Evolutionary conservation across 2,888 invertebrate genomes (phyloP), one percentile per base, ranked within the genome.

Genomic region (Hypolimnas misippus): DNA sequence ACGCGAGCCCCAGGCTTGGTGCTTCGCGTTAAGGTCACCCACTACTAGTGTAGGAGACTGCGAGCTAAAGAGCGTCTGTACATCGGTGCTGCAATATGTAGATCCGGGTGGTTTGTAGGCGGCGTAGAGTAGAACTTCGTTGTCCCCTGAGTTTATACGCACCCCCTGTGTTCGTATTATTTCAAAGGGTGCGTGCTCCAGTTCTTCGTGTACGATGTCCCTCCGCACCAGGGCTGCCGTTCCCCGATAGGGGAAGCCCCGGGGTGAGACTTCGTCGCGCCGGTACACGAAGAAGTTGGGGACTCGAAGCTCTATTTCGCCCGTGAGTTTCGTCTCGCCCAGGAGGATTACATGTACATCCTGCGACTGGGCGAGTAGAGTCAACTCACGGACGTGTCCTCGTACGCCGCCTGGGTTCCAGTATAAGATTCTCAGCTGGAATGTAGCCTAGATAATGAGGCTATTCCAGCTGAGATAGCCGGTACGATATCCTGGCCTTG

Each of bases 281-380:
- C 29, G 49, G 29, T 50, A 50, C 49, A 50, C 25, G 29, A 50
- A 29, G 49, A 10, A 50, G 29, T 50, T 50, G 12, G 25, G 49
- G n/a, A 50, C 12, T 4, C 49, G 7, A 25, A 50, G 49, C 49
- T 50, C 49, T 0, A 14, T 8, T 7, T 33, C 10, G 1, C 8
- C 19, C 46, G 19, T 5, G 19, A 46, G 46, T 7, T 46, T 46
- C 0, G 46, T 46, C 46, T 46, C 19, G 46, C 46, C 46, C 46
- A 46, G 46, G 46, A 46, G 46, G 10, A 46, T 46, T 1, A 46
- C 19, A 8, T 46, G 46, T 2, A 19, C 12, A 7, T 46, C 10
- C 46, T 46, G 46, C 46, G 12, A 21, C 46, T 21, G 10, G 4
- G 46, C 46, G 46, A 46, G 46, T 46, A 46, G 7, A 5, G 46